A percentile compares a stretch with the other conserved stretches of the same genome.
Conservation (phyloP, 1,140 invertebrate genomes). For the Neuroterus valhalla region DNA sequence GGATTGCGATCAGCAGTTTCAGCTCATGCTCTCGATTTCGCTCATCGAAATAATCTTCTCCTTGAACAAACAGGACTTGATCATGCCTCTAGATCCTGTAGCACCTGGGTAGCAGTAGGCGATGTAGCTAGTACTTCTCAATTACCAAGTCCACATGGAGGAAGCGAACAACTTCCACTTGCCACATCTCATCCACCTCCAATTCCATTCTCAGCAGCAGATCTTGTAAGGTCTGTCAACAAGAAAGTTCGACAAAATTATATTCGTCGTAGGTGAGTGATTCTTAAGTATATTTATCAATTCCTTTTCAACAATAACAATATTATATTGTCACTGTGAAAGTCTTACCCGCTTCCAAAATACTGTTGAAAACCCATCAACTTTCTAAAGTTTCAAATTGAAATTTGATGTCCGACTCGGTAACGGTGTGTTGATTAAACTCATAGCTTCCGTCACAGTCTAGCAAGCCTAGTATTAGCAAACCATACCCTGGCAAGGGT, state of each 20-base stretch:
- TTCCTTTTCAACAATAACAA: not conserved
- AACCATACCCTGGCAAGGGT: not conserved
- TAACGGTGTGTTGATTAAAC: not conserved
- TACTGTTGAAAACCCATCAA: no score
- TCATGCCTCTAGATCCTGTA: constrained; percentile 86
- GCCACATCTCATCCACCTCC: constrained; percentile 73
- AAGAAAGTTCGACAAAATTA: constrained; percentile 82
- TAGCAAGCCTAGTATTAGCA: not conserved
- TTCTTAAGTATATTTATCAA: constrained; percentile 11
- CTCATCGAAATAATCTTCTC: constrained; percentile 77
- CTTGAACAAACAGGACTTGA: constrained; percentile 79
- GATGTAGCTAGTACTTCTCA: constrained; percentile 83
- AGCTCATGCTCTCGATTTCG: constrained; percentile 80
- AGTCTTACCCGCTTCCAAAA: no score
- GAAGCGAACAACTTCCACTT: constrained; percentile 74
- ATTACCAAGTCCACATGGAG: constrained; percentile 83
- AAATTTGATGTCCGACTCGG: not conserved
- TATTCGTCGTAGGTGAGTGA: constrained; percentile 64
- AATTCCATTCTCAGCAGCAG: constrained; percentile 81
- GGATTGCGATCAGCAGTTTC: constrained; percentile 78
- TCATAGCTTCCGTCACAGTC: constrained; percentile 10
- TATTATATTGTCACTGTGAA: no score
- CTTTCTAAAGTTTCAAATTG: not conserved
- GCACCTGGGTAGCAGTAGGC: constrained; percentile 90
- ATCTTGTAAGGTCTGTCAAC: constrained; percentile 86